Percentiles rank a stretch among this genome's conserved stretches.
These are phyloP conservation scores for Uropetala carovei DNA, from an alignment of 2,888 invertebrate genomes.

Conservation along the genomic window DNA sequence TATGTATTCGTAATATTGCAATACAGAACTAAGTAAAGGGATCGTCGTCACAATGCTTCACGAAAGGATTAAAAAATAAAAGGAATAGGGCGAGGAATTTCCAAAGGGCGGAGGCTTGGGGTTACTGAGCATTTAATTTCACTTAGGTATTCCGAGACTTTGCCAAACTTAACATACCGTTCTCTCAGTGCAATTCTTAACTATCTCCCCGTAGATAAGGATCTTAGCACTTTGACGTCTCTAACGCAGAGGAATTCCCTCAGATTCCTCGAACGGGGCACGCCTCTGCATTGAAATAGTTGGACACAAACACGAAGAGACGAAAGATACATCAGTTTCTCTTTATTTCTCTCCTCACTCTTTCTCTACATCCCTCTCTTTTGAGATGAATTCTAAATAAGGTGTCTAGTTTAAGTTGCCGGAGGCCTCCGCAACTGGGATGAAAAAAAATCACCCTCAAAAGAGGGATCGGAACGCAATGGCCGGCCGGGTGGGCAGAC, in stretches of 20 bases:
- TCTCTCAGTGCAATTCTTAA: not conserved
- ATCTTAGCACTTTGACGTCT: not conserved
- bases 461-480: not conserved
- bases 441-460: not conserved
- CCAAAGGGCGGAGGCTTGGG: not conserved
- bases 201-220: not conserved
- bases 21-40: not conserved
- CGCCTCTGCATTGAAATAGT: not conserved
- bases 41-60: not conserved
- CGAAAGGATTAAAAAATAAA: not conserved
- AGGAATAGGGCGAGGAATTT: too few relatives aligned
- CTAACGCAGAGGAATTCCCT: conserved; percentile 6
- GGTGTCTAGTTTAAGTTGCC: not conserved
- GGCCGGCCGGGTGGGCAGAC: not conserved
- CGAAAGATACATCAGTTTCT: not conserved
- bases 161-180: conserved; percentile 19
- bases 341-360: too few relatives aligned
- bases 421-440: not conserved
- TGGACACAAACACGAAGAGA: not conserved
- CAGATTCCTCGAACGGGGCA: not conserved
- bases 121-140: conserved; percentile 22
- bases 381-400: not conserved
- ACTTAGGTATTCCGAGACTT: not conserved
- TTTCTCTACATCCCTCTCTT: not conserved
- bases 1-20: too few relatives aligned